Evolutionary conservation across 2,113 vertebrate genomes (phyloP), one percentile per base, ranked within the genome.

Genomic region (Camelus dromedarius): DNA sequence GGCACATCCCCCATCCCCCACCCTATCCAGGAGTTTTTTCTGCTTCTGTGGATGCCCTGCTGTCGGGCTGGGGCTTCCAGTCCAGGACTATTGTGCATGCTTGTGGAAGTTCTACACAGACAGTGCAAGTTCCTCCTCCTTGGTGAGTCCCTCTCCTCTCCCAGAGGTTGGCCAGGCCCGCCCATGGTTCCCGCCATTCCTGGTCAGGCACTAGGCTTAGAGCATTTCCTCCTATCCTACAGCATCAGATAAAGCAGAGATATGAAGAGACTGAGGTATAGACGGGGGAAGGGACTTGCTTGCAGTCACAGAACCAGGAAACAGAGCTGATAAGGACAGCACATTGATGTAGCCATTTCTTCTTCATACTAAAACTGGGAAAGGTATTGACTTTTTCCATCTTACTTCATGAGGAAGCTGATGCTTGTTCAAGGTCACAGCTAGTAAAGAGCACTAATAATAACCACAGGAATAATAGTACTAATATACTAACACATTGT

Each of bases 81-180:
- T 99, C 69, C 98, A 97, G 77, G 98, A 98, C 42, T 99, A 99
- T 97, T 99, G 99, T 35, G 58, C 97, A 0, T 98, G 99, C 82
- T 98, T 99, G 12, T 98, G 99, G 82, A 98, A 98, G n/a, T 98
- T 99, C 62, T 99, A 99, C 0, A 99, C 99, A 90, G 99, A 99
- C 83, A 98, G 38, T 98, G 98, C 95, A 99, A 99, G 94, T 99
- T 99, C 95, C 98, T 99, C 28, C 98, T 99, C 18, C 87, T 99
- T 73, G 99, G 99, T 99, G 98, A 99, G 60, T 24, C 9, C 54
- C 22, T 50, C 32, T 30, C 10, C 9, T 72, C 5, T 1, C 72
- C 26, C 2, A 79, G n/a, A 14, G 8, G 32, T 84, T 2, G 5
- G 56, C 26, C 19, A 32, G 22, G 12, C 13, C 14, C 42, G 4